Conservation (phyloP, 1,140 invertebrate species). For the Drosophila asahinai region DNA sequence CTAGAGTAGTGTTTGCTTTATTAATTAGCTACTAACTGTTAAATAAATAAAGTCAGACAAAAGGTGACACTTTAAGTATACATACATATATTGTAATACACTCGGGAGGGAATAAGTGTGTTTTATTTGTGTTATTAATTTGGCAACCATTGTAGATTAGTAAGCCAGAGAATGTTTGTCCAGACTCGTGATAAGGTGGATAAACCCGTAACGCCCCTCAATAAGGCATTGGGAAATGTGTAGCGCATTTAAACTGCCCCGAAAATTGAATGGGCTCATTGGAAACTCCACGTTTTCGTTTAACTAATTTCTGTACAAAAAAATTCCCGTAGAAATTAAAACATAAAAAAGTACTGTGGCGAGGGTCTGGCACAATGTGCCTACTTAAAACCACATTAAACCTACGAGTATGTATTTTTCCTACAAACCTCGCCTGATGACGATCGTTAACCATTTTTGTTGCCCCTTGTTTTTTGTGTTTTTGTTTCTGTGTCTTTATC, state of each 20-base stretch:
- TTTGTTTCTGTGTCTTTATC: constrained; percentile 52
- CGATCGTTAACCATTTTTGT: constrained; percentile 41
- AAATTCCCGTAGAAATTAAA: constrained; percentile 37
- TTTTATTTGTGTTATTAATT: not conserved
- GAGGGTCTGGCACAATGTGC: constrained; percentile 30
- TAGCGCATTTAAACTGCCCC: constrained; percentile 40
- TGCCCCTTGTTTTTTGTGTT: constrained; percentile 4
- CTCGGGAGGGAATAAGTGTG: not conserved
- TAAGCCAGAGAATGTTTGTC: constrained; percentile 18
- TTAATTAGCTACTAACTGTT: constrained; percentile 3
- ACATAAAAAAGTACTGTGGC: constrained; percentile 35
- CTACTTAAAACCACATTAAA: constrained; percentile 72
- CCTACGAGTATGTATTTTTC: constrained; percentile 20
- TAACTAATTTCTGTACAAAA: constrained; percentile 21
- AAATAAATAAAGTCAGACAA: not conserved
- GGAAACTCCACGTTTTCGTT: constrained; percentile 8
- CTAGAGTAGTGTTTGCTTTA: not conserved
- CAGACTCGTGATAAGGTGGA: constrained; percentile 3
- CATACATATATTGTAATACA: not conserved
- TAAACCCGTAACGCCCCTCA: constrained; percentile 25
- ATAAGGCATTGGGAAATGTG: constrained; percentile 31
- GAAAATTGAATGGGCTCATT: not conserved
- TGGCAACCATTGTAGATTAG: constrained; percentile 1
- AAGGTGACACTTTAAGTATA: not conserved
- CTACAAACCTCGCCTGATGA: constrained; percentile 23